phyloP scores from a whole-genome alignment of 2,797 vertebrate genomes.

The Glyptemys insculpta region DNA sequence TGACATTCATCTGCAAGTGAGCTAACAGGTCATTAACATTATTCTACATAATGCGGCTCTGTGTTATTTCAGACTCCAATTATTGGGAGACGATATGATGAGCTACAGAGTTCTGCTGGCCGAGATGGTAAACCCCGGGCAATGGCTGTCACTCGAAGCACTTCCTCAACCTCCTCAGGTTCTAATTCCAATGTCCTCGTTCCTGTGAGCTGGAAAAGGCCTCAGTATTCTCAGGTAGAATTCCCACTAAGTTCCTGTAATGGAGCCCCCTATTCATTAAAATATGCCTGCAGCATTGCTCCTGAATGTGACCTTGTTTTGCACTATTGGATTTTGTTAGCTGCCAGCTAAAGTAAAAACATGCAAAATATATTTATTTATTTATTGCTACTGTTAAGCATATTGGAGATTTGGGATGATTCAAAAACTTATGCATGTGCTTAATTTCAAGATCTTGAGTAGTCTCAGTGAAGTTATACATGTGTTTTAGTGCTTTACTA shows the following conservation, averaged over 20 bases:
- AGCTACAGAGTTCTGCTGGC: slow-evolving; percentile 92
- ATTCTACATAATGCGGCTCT: neutral
- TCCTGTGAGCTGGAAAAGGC: slow-evolving; percentile 98
- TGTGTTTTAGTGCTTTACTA: neutral
- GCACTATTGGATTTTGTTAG: neutral
- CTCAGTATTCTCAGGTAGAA: slow-evolving; percentile 94
- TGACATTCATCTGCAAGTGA: neutral
- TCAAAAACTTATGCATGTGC: neutral
- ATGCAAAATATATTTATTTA: neutral
- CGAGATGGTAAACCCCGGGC: slow-evolving; percentile 92
- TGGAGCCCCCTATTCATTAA: neutral
- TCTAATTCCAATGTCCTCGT: slow-evolving; percentile 98
- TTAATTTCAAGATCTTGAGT: slow-evolving; percentile 13
- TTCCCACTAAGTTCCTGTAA: neutral
- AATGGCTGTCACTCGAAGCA: slow-evolving; percentile 95
- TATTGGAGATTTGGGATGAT: neutral
- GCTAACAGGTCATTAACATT: neutral
- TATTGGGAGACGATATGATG: slow-evolving; percentile 94
- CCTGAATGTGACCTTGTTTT: neutral
- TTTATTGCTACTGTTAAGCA: neutral
- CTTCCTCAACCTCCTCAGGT: slow-evolving; percentile 96
- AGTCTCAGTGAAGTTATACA: slow-evolving; percentile 6
- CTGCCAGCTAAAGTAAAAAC: slow-evolving; percentile 5
- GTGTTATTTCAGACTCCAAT: slow-evolving; percentile 89
- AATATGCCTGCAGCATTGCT: neutral